Conservation (phyloP, 2,888 invertebrate genomes). For the Ashinkailepas kermadecensis region DNA sequence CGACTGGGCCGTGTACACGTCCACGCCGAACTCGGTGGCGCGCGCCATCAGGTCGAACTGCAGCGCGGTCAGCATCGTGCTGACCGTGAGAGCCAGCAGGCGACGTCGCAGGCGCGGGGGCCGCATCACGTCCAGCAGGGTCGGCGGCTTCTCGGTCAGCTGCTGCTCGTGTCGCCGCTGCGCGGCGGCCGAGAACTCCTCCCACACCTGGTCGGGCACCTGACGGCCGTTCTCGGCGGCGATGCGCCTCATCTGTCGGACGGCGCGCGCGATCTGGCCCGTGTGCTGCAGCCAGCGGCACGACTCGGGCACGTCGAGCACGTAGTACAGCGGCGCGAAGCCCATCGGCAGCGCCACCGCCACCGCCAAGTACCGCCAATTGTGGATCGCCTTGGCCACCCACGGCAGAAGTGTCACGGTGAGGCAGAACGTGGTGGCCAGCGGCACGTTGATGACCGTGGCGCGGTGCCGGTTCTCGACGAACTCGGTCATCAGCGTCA, state of each 20-base stretch:
- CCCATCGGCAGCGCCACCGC: conserved; percentile 69
- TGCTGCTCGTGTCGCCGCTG: neutral
- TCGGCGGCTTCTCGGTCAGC: neutral
- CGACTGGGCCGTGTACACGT: conserved; percentile 30
- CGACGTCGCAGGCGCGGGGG: neutral
- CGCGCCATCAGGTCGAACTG: conserved; percentile 49
- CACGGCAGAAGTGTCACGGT: conserved; percentile 59
- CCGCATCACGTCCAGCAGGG: neutral
- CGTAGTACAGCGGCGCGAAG: neutral
- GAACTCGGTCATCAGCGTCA: conserved; percentile 60
- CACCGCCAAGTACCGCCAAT: conserved; percentile 69
- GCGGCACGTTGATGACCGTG: conserved; percentile 43
- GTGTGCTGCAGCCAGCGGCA: conserved; percentile 79
- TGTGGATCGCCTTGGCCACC: conserved; percentile 69
- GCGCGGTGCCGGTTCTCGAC: conserved; percentile 35
- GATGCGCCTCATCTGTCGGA: conserved; percentile 67
- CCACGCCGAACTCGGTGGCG: conserved; percentile 60
- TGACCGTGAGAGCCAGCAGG: neutral
- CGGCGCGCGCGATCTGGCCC: conserved; percentile 69
- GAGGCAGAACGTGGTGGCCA: conserved; percentile 79
- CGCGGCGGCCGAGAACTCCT: conserved; percentile 58
- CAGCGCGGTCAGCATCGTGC: neutral
- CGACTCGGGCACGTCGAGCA: conserved; percentile 39
- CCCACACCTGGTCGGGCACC: conserved; percentile 64
- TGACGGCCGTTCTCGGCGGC: conserved; percentile 68